Percentiles rank a stretch among this genome's conserved stretches.
phyloP scores from a whole-genome alignment of 2,113 vertebrate species.

The Mustela nigripes region DNA sequence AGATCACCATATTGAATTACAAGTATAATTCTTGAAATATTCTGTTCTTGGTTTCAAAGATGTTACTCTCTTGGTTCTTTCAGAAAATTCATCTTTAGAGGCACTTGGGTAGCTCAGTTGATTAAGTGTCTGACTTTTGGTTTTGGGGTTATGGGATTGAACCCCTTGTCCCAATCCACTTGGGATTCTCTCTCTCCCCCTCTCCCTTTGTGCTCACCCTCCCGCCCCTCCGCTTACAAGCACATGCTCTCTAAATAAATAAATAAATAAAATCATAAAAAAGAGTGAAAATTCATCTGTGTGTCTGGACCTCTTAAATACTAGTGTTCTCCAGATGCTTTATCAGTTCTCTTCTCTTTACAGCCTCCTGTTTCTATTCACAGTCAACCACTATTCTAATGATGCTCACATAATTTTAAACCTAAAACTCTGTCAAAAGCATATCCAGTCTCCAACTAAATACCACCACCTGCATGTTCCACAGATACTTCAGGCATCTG shows the following conservation, averaged over 20 bases:
- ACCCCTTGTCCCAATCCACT: neutral
- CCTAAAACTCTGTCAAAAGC: neutral
- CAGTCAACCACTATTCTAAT: neutral
- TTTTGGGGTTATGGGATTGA: neutral
- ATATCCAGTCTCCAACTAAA: neutral
- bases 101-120: neutral
- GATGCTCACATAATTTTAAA: conserved; percentile 1
- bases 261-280: neutral
- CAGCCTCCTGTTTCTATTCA: neutral
- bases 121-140: neutral
- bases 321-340: neutral
- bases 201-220: neutral
- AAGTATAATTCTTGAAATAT: neutral
- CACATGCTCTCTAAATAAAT: neutral
- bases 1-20: neutral
- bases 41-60: conserved; percentile 28
- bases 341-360: conserved; percentile 26
- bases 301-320: neutral
- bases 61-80: neutral
- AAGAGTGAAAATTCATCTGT: neutral
- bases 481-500: neutral
- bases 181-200: neutral
- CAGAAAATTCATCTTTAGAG: neutral
- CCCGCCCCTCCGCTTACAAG: rapidly evolving
- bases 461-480: neutral